These are phyloP conservation scores for Boleophthalmus pectinirostris DNA, from an alignment of 2,113 vertebrate genomes.

Conservation along the genomic window DNA sequence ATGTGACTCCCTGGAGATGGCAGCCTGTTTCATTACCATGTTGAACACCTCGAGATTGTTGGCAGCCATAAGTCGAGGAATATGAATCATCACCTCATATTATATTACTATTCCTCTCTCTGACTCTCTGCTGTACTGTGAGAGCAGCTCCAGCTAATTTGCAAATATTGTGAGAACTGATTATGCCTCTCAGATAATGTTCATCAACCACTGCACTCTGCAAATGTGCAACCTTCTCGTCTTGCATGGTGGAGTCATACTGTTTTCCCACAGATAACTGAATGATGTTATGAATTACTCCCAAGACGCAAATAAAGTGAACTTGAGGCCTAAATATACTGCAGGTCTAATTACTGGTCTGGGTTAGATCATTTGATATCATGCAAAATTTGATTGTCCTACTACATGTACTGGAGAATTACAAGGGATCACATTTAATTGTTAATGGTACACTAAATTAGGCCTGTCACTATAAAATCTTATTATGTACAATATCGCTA, in stretches of 20 bases:
- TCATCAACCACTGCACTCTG: not conserved
- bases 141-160: not conserved
- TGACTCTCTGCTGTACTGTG: not conserved
- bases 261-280: not conserved
- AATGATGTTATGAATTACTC: not conserved
- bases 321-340: not conserved
- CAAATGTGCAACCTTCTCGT: conserved; percentile 1
- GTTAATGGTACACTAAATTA: too few species aligned
- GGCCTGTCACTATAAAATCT: too few species aligned
- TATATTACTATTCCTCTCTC: conserved; percentile 22
- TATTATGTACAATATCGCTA: too few species aligned
- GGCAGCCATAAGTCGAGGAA: conserved; percentile 25
- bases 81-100: conserved; percentile 30
- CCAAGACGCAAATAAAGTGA: not conserved
- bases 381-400: not conserved
- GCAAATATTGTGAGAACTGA: not conserved
- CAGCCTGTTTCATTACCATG: conserved; percentile 18
- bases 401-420: not conserved
- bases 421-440: too few species aligned
- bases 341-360: not conserved
- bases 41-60: conserved; percentile 16
- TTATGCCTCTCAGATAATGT: not conserved
- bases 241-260: not conserved
- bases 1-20: conserved; percentile 24
- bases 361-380: not conserved